These are phyloP conservation scores for Rhabdomys dilectus DNA, from an alignment of 2,113 vertebrate genomes.

Conservation along the genomic window DNA sequence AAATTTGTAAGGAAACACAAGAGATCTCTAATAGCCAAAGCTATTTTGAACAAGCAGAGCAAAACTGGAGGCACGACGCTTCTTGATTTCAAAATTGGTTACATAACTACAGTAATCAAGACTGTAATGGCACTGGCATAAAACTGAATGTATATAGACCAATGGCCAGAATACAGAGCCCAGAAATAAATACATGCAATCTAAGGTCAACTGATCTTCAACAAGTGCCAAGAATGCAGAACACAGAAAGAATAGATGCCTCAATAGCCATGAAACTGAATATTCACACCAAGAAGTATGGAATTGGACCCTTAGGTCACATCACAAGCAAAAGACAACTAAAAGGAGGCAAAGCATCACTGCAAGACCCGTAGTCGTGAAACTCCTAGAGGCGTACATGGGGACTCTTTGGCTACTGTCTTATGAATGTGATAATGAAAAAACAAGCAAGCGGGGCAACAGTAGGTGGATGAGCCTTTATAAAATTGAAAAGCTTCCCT, in stretches of 20 bases:
- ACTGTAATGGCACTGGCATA: background rate
- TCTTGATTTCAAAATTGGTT: constrained; percentile 47
- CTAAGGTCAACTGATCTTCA: background rate
- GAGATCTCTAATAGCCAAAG: constrained; percentile 26
- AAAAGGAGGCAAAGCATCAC: background rate
- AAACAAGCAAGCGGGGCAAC: background rate
- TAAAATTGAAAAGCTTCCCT: background rate
- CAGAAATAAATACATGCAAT: constrained; percentile 6
- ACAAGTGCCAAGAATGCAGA: background rate
- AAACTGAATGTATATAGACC: background rate
- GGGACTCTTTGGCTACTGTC: background rate
- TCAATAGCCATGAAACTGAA: background rate
- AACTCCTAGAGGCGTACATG: background rate
- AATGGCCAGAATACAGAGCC: background rate
- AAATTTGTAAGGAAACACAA: background rate
- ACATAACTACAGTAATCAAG: constrained; percentile 32
- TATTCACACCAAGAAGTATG: background rate
- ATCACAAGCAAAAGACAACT: background rate
- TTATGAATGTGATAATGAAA: background rate
- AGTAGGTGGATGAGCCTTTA: background rate
- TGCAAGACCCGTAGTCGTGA: background rate
- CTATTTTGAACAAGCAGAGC: constrained; percentile 35
- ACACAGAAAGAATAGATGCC: background rate
- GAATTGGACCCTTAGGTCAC: background rate
- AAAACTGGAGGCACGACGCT: background rate